These are phyloP conservation scores for Sanderia malayensis DNA, from an alignment of 30 jellyfish, hydroid and myxozoan genomes.

Conservation along the genomic window DNA sequence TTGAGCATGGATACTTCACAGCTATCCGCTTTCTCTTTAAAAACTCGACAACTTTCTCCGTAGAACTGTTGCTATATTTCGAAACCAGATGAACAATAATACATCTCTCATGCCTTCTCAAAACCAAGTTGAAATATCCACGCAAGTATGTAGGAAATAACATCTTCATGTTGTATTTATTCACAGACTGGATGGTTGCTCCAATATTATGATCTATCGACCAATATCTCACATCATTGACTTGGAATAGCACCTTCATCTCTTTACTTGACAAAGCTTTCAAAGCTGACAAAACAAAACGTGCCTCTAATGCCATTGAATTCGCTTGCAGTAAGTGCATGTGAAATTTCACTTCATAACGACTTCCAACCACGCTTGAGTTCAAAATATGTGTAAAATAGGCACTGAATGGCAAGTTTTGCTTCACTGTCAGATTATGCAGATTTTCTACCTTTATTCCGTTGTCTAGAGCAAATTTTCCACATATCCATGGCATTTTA, in stretches of 20 bases:
- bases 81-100: constrained; percentile 26
- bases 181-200: constrained; percentile 15
- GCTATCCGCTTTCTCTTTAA: constrained; percentile 43
- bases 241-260: constrained; percentile 33
- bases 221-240: constrained; percentile 31
- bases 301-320: constrained; percentile 68
- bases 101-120: constrained; percentile 57
- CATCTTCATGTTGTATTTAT: constrained; percentile 39
- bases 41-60: constrained; percentile 29
- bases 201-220: constrained; percentile 52
- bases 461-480: constrained; percentile 55
- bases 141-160: constrained; percentile 53
- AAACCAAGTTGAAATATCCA: constrained; percentile 14
- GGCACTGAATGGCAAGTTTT: constrained; percentile 67
- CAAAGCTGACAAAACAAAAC: constrained; percentile 49
- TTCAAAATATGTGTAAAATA: constrained; percentile 55
- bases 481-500: constrained; percentile 63
- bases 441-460: constrained; percentile 48
- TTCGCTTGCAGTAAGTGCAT: constrained; percentile 61
- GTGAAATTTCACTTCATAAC: constrained; percentile 41
- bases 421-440: constrained; percentile 40
- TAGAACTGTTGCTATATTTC: constrained; percentile 52
- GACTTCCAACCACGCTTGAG: constrained; percentile 14
- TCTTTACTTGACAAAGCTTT: constrained; percentile 21
- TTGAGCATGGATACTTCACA: constrained; percentile 53